Base-by-base conservation (phyloP, 1,140 invertebrate genomes). In the Trichonephila inaurata region DNA sequence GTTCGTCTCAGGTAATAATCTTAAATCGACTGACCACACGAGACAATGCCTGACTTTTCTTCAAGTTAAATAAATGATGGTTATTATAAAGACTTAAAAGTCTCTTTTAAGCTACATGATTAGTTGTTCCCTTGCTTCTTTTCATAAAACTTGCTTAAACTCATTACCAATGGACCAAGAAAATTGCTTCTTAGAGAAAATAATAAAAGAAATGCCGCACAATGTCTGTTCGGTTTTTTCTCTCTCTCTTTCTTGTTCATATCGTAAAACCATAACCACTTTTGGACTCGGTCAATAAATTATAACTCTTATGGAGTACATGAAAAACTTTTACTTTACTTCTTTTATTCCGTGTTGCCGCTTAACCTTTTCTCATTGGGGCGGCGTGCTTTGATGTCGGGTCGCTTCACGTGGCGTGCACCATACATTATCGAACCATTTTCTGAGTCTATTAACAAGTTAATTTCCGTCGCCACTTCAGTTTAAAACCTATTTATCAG, bases 171-270 rank as follows among this genome's bases (percentile, higher is more conserved):
- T 40, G 33, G 44, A 33, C 21, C 19, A 72, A 51, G 87, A n/a
- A 89, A 89, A 89, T 89, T 89, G 87, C 87, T 89, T 89, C 87
- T 28, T 58, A 8, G 33, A 16, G 64, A 89, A 62, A 89, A 51
- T 40, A 58, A 40, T n/a, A 69, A 51, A 51, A 89, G 64, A 69
- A 14, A 69, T 24, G 16, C 28, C 28, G 51, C 12, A 64, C 28
- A 61, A 33, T 33, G 40, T 44, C 28, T 58, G 33, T 24, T 62
- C 58, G 33, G 28, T 28, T 28, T 64, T 24, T 62, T 24, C 40
- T 85, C 18, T 85, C 18, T 60, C 44, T 60, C 44, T 28, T 10
- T 85, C 8, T n/a, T 85, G 44, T 51, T 85, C 21, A 12, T 85
- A 85, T 58, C 58, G 44, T 51, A 58, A 60, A 85, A 12, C 44